A percentile compares a stretch with the other conserved stretches of the same genome.
Conservation (phyloP, 2,113 vertebrate genomes). For the Kryptolebias marmoratus region DNA sequence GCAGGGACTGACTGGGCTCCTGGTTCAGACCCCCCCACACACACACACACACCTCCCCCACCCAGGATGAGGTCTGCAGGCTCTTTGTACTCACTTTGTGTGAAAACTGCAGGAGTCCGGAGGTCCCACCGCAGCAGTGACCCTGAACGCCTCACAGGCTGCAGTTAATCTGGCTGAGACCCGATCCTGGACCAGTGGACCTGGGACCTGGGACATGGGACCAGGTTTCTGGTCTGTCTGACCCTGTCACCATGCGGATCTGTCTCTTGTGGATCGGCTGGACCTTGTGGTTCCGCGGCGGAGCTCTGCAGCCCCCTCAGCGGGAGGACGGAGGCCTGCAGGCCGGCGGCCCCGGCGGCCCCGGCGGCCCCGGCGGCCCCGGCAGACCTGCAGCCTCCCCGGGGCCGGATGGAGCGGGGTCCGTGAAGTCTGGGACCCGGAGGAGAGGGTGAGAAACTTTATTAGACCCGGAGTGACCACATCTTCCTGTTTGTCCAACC, state of each 20-base stretch:
- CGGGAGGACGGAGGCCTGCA: constrained; percentile 9
- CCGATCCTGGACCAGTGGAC: background rate
- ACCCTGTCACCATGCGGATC: constrained; percentile 14
- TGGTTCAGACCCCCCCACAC: background rate
- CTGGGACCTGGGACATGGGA: background rate
- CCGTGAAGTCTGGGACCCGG: background rate
- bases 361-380: background rate
- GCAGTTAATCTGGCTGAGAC: background rate
- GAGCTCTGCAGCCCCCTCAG: constrained; percentile 10
- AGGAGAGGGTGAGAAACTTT: constrained; percentile 42
- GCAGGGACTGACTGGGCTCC: background rate
- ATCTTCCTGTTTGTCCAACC: background rate
- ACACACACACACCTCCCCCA: background rate
- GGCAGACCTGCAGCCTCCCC: background rate
- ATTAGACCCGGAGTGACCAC: background rate
- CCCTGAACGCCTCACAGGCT: background rate
- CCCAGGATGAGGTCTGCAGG: background rate
- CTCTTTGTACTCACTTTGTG: background rate
- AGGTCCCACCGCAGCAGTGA: constrained; percentile 3
- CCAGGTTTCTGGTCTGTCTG: background rate
- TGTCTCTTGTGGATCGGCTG: constrained; percentile 33
- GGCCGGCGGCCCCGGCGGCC: background rate
- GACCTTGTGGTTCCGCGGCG: constrained; percentile 6
- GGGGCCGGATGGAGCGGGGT: background rate
- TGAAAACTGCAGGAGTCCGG: background rate